Base-by-base conservation (phyloP, 2,113 vertebrate species). In the Tauraco erythrolophus region DNA sequence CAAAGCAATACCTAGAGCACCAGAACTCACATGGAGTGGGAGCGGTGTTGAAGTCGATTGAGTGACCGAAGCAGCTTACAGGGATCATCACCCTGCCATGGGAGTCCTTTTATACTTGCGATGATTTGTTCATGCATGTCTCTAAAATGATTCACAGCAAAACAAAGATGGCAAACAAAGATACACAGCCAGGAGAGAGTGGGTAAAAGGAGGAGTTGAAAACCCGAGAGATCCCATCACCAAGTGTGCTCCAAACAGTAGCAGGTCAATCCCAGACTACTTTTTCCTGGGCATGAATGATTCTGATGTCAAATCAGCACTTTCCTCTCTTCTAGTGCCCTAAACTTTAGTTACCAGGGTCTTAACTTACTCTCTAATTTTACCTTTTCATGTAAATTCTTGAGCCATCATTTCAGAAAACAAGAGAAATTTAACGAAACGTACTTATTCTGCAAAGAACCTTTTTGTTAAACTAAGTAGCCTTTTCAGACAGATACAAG, bases 51-150 rank as follows among this genome's bases (percentile, higher is more conserved):
- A 78, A 99, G 99, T 80, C 98, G 98, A 97, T 98, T 98, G 98
- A 99, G 99, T 70, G 99, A 99, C 97, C 99, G 99, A 88, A 99
- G 98, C 92, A 99, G 98, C 98, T 98, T 99, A 94, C 99, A 98
- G 89, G 99, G 99, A 98, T 99, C 99, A 96, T 98, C 99, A 51
- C 99, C 99, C 97, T 99, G 99, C 99, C 99, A 98, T 87, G 99
- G 99, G 97, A 99, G 98, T 98, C 99, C 99, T 98, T 99, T 99
- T 98, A 99, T 99, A 98, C 98, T 99, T 98, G 97, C 98, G 98
- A 99, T 99, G 98, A 99, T 99, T 99, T 99, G 99, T 87, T 99
- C 99, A 98, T 99, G 99, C 99, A 99, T 99, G 93, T 99, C 99
- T 96, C 99, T 99, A 98, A 81, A 98, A 97, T 75, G 87, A 89